Evolutionary conservation across 2,888 invertebrate species (phyloP), one percentile per base, ranked within the genome.

Genomic region (Nymphalis c-album): DNA sequence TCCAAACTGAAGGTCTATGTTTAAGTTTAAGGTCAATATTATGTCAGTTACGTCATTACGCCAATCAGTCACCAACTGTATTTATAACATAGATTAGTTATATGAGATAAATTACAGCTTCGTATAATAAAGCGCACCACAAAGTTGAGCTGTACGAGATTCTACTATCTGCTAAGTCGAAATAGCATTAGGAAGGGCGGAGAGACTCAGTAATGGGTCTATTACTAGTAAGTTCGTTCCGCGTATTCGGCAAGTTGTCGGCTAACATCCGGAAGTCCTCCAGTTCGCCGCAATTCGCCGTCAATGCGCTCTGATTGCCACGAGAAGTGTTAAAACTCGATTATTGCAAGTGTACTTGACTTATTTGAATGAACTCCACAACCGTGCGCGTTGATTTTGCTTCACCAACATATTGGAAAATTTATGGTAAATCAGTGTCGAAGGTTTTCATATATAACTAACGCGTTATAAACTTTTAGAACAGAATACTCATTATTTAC

Each of bases 281-380:
- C 48, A 22, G 40, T 64, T 60, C 46, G 55, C 63, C 70, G 50
- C 58, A 63, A 64, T 60, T 68, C 48, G 40, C 55, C 68, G 68
- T 73, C 71, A 73, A 73, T 75, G 72, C 66, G 76, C 64, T 57
- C 68, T 71, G 69, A 59, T 66, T 69, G 74, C 66, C 55, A 67
- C 50, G 60, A 69, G 74, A 53, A 57, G 51, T 55, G 53, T 60
- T 67, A 48, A 62, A 71, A 69, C 67, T 60, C 69, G 62, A 71
- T 71, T 69, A 63, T 47, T 57, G 60, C 58, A 51, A 58, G 50
- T 51, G 63, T 22, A 60, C 47, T 64, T 57, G 55, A 40, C 46
- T 51, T 59, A 63, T 67, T 59, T 51, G 59, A 59, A 45, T 58
- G 59, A 51, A 46, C 35, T 40, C 55, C 48, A 50, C 57, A 53